A percentile compares a stretch with the other conserved stretches of the same genome.
These are phyloP conservation scores for Lasioglossum leucozonium DNA, from an alignment of 2,888 invertebrate species.

Conservation along the genomic window DNA sequence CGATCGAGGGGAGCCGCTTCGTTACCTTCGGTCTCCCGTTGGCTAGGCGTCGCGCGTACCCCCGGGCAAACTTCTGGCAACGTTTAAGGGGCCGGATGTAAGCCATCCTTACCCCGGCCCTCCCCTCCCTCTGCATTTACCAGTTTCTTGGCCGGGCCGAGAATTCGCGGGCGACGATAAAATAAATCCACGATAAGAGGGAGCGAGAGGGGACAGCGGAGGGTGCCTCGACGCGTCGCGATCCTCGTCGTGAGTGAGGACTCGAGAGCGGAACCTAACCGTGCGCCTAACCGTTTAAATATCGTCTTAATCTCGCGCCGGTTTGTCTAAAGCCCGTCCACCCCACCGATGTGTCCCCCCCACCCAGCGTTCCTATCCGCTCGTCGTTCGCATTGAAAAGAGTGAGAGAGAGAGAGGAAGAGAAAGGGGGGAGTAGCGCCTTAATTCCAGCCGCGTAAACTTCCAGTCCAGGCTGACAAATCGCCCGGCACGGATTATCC, in stretches of 20 bases:
- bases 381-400: neutral
- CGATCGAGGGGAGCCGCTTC: constrained; percentile 24
- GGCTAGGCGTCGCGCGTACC: neutral
- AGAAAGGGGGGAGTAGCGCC: constrained; percentile 1
- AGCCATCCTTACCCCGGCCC: neutral
- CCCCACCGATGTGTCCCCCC: neutral
- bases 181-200: constrained; percentile 62
- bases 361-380: neutral
- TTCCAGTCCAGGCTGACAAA: constrained; percentile 66
- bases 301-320: constrained; percentile 75
- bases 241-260: constrained; percentile 45
- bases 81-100: constrained; percentile 13
- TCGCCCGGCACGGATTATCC: constrained; percentile 73
- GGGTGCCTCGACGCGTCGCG: neutral
- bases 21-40: neutral
- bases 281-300: constrained; percentile 72
- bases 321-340: constrained; percentile 23
- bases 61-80: constrained; percentile 17
- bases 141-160: constrained; percentile 65
- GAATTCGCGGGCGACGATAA: constrained; percentile 63
- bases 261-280: constrained; percentile 53
- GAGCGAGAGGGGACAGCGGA: neutral
- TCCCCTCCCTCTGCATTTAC: neutral
- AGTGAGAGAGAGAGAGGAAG: neutral
- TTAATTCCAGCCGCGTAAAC: constrained; percentile 69